Evolutionary conservation across 2,113 vertebrate genomes (phyloP), one percentile per base, ranked within the genome.

Genomic region (Nannobrachium achirus): DNA sequence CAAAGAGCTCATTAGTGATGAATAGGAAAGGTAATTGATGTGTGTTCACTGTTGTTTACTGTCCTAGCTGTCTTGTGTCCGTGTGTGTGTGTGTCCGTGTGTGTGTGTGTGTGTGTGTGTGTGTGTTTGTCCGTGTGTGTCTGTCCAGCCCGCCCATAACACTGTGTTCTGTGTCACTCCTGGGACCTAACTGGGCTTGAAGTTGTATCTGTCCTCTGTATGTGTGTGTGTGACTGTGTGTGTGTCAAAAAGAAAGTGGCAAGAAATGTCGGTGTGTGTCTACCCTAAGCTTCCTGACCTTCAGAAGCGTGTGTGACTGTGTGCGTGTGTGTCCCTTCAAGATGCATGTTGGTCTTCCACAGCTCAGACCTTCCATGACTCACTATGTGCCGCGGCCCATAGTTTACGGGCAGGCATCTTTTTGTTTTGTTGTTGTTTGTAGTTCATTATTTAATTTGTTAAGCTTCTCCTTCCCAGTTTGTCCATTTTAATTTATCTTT

Each of bases 311-410:
- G 2, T 10, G 40, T 45, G 42, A 46, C 0, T 33, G 25, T 5
- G 25, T 45, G 42, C 52, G 50, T 78, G 66, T 56, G 10, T 3
- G 60, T 72, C 45, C 68, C 20, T 81, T 70, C 61, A 59, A 81
- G 78, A 75, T 14, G 63, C 85, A 86, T 83, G 75, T 11, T 1
- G 10, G 69, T 70, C 75, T 51, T 48, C 77, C 73, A 63, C 78
- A 69, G 64, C 86, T 74, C 70, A 75, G 71, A 57, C 69, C 56
- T 51, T 78, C 72, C 80, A 86, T 81, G 66, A 77, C 2, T 59
- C 79, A 56, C 66, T 73, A 53, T 15, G 67, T 13, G 73, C 68
- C 13, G 11, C 66, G 73, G 69, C 76, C 66, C 58, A 66, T 15
- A 49, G 76, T 73, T 73, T 60, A n/a, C 61, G 13, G 53, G 67